Evolutionary conservation across 1,140 invertebrate species (phyloP), one percentile per base, ranked within the genome.

Genomic region (Drosophila chauvacae): DNA sequence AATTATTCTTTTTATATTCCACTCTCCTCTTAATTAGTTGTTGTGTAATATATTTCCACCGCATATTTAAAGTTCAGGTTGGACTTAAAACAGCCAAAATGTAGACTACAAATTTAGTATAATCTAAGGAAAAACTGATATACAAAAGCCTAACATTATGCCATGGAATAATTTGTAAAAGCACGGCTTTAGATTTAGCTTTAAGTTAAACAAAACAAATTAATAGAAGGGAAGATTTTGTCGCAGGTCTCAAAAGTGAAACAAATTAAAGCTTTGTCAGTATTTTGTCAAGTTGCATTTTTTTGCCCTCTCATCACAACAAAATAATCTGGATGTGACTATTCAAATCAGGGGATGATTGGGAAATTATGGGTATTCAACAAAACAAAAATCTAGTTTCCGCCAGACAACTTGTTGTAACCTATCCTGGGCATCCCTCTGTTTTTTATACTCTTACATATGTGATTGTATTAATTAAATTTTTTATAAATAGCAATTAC

Each of bases 221-320:
- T 66, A 33, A 50, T 18, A 62, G 51, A 35, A 33, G 23, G 2
- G 62, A 50, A 50, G 26, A 7, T 44, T 9, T 35, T 9, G 28
- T 51, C 16, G 50, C 7, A 51, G 47, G 59, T 37, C 28, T 7
- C 4, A 9, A 51, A 35, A 30, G 4, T 7, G 6, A 59, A 30
- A 26, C 33, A 30, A 10, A 30, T 11, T n/a, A 39, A 28, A 48
- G 57, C 14, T 11, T 14, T n/a, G 28, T 56, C 23, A 26, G n/a
- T 42, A 42, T 18, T 42, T 42, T 42, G n/a, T 10, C 41, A 18
- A 3, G 3, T 42, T 42, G 3, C 20, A 41, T 5, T 41, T 16
- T 41, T 41, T n/a, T 41, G 39, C 16, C 14, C 14, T 41, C 14
- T 41, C 39, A 41, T n/a, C 39, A n/a, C 39, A 41, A 41, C 16